Percentiles rank a stretch among this genome's conserved stretches.
Conservation (phyloP, 2,113 vertebrate species). For the Burhinus bistriatus region DNA sequence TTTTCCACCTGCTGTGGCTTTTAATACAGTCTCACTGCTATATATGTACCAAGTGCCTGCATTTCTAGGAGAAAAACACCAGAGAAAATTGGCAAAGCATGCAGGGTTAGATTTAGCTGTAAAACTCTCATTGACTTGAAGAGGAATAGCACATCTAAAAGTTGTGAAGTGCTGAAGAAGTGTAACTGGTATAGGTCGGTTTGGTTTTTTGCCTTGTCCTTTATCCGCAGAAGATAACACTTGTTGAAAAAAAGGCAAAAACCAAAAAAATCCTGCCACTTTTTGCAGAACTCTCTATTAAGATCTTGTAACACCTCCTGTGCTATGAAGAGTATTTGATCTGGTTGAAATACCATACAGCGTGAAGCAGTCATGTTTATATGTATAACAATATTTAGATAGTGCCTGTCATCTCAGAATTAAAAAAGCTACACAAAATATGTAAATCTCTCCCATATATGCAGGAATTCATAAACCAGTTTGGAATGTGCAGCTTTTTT, state of each 20-base stretch:
- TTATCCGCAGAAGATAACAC: neutral
- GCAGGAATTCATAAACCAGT: neutral
- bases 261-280: accelerated
- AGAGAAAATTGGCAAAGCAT: neutral
- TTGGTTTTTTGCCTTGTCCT: neutral
- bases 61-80: neutral
- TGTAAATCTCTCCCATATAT: neutral
- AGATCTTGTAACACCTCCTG: neutral
- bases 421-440: neutral
- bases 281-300: neutral
- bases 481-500: neutral
- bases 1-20: constrained; percentile 54
- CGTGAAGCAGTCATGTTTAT: neutral
- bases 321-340: neutral
- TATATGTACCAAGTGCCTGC: neutral
- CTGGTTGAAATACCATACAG: neutral
- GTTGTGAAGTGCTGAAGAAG: neutral
- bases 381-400: neutral
- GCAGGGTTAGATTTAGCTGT: neutral
- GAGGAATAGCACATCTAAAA: neutral
- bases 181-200: neutral
- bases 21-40: neutral
- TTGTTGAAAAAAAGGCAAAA: neutral
- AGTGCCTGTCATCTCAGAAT: neutral
- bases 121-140: neutral